phyloP scores from a whole-genome alignment of 2,888 invertebrate species.

The Ormyrus pomaceus region DNA sequence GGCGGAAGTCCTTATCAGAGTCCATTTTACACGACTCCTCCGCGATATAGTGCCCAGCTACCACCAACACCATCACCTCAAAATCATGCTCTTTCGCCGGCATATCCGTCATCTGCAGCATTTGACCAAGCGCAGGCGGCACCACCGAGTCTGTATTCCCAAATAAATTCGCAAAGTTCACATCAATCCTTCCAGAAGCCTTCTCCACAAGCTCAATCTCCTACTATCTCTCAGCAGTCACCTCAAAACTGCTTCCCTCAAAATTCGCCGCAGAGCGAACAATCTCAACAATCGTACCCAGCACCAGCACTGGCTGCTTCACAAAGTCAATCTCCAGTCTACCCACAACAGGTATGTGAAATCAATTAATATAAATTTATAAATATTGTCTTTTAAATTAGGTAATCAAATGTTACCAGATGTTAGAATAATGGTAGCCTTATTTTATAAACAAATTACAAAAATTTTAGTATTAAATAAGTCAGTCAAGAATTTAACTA shows the following conservation, averaged over 20 bases:
- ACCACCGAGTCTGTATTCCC: slow-evolving; percentile 66
- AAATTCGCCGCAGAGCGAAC: slow-evolving; percentile 61
- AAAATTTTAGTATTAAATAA: slow-evolving; percentile 1
- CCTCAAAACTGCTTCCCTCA: slow-evolving; percentile 65
- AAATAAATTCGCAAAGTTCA: slow-evolving; percentile 62
- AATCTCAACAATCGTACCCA: slow-evolving; percentile 42
- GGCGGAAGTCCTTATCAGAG: slow-evolving; percentile 90
- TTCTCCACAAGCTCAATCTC: slow-evolving; percentile 65
- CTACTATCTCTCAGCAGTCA: slow-evolving; percentile 64
- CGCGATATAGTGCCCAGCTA: slow-evolving; percentile 85
- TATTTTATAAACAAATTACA: neutral
- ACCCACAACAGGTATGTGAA: slow-evolving; percentile 61
- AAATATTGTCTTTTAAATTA: neutral
- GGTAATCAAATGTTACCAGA: neutral
- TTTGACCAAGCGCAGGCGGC: slow-evolving; percentile 65
- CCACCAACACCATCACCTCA: slow-evolving; percentile 81
- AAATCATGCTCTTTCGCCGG: slow-evolving; percentile 78
- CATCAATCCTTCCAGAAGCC: slow-evolving; percentile 69
- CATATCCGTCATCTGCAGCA: slow-evolving; percentile 78
- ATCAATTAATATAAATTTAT: neutral
- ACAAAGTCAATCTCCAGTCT: slow-evolving; percentile 65
- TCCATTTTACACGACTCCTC: slow-evolving; percentile 73
- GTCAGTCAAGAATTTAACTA: neutral
- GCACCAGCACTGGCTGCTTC: slow-evolving; percentile 31
- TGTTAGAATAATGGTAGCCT: neutral